Evolutionary conservation across 2,113 vertebrate species (phyloP).

Genomic region (Catharus bicknelli): DNA sequence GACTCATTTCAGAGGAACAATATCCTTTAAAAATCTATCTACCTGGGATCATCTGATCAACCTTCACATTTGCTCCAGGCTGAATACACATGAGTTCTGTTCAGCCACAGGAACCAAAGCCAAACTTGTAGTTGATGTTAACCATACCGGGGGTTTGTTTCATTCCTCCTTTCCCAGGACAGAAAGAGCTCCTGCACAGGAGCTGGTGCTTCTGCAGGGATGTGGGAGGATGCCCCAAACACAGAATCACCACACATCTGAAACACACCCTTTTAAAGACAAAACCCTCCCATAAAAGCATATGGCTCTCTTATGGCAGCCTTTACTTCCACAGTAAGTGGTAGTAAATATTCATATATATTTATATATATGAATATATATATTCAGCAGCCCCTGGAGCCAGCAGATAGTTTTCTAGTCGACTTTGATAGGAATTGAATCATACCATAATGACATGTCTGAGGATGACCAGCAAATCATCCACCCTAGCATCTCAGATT

Average conservation of each 20-base stretch:
- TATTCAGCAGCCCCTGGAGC: background rate
- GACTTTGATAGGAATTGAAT: background rate
- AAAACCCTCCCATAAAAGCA: background rate
- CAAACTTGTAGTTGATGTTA: background rate
- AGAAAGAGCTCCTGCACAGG: background rate
- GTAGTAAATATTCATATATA: no score
- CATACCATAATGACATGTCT: background rate
- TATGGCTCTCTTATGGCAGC: background rate
- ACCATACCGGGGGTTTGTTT: background rate
- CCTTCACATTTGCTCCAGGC: background rate
- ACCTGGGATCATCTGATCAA: background rate
- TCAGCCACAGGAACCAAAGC: background rate
- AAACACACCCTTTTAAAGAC: background rate
- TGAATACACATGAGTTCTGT: background rate
- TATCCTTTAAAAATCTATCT: background rate
- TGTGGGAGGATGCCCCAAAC: background rate
- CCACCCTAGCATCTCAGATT: background rate
- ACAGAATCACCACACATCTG: background rate
- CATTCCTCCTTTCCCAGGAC: background rate
- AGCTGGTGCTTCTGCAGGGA: background rate
- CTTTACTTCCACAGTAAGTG: background rate
- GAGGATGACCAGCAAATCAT: background rate
- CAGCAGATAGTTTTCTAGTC: background rate
- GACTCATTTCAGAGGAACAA: background rate
- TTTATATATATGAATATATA: no score